A percentile compares a stretch with the other conserved stretches of the same genome.
These are phyloP conservation scores for Gobionotothen gibberifrons DNA, from an alignment of 2,797 vertebrate species.

Conservation along the genomic window DNA sequence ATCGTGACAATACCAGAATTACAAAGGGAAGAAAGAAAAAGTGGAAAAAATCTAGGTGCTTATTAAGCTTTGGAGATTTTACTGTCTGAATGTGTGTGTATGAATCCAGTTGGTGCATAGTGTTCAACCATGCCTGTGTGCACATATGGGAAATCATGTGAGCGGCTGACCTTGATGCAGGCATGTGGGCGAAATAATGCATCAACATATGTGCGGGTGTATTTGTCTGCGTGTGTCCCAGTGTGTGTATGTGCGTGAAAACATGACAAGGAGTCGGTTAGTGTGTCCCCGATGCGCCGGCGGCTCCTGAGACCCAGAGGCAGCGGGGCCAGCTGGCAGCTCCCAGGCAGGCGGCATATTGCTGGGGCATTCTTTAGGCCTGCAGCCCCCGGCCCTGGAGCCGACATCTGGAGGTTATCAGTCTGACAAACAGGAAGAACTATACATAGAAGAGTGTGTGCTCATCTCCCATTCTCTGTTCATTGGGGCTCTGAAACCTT, in stretches of 20 bases:
- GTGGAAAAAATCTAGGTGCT: slow-evolving; percentile 58
- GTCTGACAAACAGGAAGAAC: slow-evolving; percentile 77
- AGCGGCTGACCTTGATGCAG: slow-evolving; percentile 24
- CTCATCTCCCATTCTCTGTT: slow-evolving; percentile 51
- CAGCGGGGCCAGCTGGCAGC: slow-evolving; percentile 81
- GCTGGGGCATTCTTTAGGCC: slow-evolving; percentile 77
- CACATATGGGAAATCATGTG: slow-evolving; percentile 49
- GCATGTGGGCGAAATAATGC: slow-evolving; percentile 40
- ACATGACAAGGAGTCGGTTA: slow-evolving; percentile 73
- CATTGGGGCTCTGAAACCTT: slow-evolving; percentile 42
- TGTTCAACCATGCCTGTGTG: slow-evolving; percentile 28
- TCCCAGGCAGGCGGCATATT: slow-evolving; percentile 74
- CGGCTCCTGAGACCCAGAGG: slow-evolving; percentile 78
- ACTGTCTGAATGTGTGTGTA: slow-evolving; percentile 15
- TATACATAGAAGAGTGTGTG: slow-evolving; percentile 72
- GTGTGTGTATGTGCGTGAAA: slow-evolving; percentile 32
- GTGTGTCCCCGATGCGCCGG: slow-evolving; percentile 73
- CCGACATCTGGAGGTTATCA: slow-evolving; percentile 88
- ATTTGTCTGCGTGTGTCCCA: slow-evolving; percentile 14
- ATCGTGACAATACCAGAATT: slow-evolving; percentile 51
- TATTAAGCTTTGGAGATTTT: slow-evolving; percentile 31
- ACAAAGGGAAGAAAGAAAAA: slow-evolving; percentile 67
- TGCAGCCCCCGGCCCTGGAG: slow-evolving; percentile 69
- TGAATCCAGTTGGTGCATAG: slow-evolving; percentile 10
- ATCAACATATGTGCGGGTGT: slow-evolving; percentile 47